phyloP scores from a whole-genome alignment of 2,797 vertebrate species.

The Spheniscus humboldti region DNA sequence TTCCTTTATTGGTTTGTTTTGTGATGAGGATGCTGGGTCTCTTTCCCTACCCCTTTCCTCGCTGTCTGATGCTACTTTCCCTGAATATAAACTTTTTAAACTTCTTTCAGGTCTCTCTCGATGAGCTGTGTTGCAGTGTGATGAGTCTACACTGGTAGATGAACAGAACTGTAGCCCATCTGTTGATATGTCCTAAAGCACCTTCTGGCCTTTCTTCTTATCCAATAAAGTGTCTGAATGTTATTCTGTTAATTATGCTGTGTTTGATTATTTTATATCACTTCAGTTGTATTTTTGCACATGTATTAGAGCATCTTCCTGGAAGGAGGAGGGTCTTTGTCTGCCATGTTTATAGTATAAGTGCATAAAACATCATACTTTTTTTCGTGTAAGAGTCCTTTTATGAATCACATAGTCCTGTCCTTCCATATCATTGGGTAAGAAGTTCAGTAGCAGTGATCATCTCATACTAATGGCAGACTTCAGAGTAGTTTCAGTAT shows the following conservation, averaged over 20 bases:
- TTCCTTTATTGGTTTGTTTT: background rate
- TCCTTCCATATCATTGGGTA: background rate
- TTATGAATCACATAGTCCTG: background rate
- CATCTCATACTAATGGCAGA: background rate
- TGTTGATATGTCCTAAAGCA: background rate
- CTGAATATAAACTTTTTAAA: background rate
- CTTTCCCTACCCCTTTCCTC: background rate
- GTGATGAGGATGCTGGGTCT: background rate
- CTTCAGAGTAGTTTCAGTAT: background rate
- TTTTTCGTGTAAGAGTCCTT: background rate
- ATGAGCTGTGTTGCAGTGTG: background rate
- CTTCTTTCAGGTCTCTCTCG: background rate
- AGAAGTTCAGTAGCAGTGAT: background rate
- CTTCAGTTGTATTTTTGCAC: background rate
- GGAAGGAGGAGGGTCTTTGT: background rate
- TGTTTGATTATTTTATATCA: background rate
- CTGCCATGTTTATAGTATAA: background rate
- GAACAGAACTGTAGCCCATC: background rate
- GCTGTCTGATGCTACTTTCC: background rate
- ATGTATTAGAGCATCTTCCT: background rate
- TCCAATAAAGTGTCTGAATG: conserved; percentile 26
- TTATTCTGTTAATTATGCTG: background rate
- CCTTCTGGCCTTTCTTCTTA: background rate
- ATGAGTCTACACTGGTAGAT: background rate
- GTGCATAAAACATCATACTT: background rate